Evolutionary conservation across 2,888 invertebrate genomes (phyloP).

Genomic region (Bhutanitis thaidina): DNA sequence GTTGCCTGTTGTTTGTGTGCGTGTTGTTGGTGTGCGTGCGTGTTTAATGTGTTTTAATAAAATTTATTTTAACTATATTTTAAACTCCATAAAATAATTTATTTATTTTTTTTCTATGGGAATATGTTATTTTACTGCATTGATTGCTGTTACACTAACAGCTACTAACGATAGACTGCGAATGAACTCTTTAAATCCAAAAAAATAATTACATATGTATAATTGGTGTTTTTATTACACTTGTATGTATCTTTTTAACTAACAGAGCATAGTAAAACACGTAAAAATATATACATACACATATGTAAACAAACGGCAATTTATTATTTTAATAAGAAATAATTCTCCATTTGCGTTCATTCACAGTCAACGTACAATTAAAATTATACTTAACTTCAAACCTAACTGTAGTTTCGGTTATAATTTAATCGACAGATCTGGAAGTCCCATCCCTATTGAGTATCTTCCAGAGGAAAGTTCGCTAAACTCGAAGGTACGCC

Average conservation of each 20-base stretch:
- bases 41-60: background rate
- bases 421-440: constrained; percentile 84
- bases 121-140: constrained; percentile 23
- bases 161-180: constrained; percentile 76
- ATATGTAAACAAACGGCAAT: no score
- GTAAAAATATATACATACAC: no score
- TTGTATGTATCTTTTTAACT: no score
- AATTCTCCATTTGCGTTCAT: constrained; percentile 37
- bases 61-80: background rate
- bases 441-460: constrained; percentile 95
- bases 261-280: no score
- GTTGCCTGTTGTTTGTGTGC: constrained; percentile 14
- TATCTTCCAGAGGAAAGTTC: constrained; percentile 95
- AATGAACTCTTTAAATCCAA: constrained; percentile 42
- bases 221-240: no score
- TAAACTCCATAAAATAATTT: background rate
- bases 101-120: background rate
- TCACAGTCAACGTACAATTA: constrained; percentile 50
- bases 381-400: constrained; percentile 38
- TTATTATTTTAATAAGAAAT: no score
- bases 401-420: constrained; percentile 73
- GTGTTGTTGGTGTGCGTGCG: constrained; percentile 19
- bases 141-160: constrained; percentile 78
- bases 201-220: background rate
- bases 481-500: constrained; percentile 91